Conservation (phyloP, 2,797 vertebrate genomes). For the Apodemus agrarius region DNA sequence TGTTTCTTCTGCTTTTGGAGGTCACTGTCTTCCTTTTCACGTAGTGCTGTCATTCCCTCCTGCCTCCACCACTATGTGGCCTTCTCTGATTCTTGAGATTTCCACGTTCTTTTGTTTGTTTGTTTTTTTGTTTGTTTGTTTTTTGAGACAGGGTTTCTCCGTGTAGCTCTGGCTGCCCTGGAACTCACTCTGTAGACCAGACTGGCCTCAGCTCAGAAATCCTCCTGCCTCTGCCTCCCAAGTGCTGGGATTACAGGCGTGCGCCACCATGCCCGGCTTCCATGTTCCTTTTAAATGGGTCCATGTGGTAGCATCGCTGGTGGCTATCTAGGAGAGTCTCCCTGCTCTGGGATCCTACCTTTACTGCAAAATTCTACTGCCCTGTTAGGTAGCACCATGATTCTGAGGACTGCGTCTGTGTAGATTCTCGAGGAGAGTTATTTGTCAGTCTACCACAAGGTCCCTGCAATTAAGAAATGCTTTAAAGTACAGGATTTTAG, state of each 20-base stretch:
- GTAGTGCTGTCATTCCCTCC: accelerated
- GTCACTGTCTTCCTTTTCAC: neutral
- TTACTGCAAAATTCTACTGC: neutral
- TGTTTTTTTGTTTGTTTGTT: no score
- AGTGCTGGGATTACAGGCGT: no score
- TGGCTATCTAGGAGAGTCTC: neutral
- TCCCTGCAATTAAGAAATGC: neutral
- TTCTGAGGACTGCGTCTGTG: neutral
- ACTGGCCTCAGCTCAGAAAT: no score
- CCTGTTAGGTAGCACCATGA: no score
- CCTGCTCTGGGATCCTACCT: neutral
- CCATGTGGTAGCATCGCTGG: neutral
- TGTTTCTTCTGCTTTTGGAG: neutral
- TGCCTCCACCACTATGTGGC: neutral
- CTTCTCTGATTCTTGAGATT: neutral
- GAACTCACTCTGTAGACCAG: no score
- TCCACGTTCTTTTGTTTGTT: no score
- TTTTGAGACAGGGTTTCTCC: no score
- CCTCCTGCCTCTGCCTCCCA: no score
- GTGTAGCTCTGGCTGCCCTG: no score
- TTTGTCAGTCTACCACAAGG: neutral
- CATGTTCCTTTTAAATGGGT: neutral
- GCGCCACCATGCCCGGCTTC: no score
- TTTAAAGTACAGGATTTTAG: neutral
- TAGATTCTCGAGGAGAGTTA: neutral